Base-by-base conservation (phyloP, 2,888 invertebrate genomes). In the Acanthopleura granulata region DNA sequence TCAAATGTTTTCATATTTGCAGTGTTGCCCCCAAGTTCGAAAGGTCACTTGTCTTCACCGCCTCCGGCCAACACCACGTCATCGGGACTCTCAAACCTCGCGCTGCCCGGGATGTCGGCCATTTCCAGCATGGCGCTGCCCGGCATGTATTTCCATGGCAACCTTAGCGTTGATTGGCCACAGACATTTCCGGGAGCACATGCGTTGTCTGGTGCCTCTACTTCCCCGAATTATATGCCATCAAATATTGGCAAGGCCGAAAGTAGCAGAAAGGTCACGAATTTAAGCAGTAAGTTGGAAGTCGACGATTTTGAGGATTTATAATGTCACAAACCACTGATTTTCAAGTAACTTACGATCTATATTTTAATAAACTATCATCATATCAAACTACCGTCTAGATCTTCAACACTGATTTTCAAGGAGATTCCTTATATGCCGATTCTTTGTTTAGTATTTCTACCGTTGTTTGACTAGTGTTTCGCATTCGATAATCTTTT, bases 71-170 rank as follows among this genome's bases (percentile, higher is more conserved):
- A n/a, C 49, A 72, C 50, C 50, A 27, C 72, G n/a, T 40, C 25
- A 9, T 57, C 73, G 18, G 57, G 73, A n/a, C 66, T 72, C 27
- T 40, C 62, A 25, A 18, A 66, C 25, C 66, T 66, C 50, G 30
- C n/a, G 16, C 66, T 82, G 6, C 72, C 81, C 12, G 80, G 79
- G 72, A 77, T 83, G 72, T 75, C 84, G 18, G 76, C 82, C 18
- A 81, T 85, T 62, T 78, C 84, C 0, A 80, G 80, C 72, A 82
- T 85, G 81, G 78, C 85, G 11, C 77, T 87, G 25, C 81, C 87
- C n/a, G 83, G 85, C 62, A 85, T 85, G 80, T 85, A 85, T 78
- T 80, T 85, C 76, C 84, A 84, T 78, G 80, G 84, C 50, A 85
- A 85, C 76, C 74, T 83, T 51, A 80, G 78, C 51, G 80, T 82